phyloP scores from a whole-genome alignment of 2,797 vertebrate species.

The Cheirogaleus major region DNA sequence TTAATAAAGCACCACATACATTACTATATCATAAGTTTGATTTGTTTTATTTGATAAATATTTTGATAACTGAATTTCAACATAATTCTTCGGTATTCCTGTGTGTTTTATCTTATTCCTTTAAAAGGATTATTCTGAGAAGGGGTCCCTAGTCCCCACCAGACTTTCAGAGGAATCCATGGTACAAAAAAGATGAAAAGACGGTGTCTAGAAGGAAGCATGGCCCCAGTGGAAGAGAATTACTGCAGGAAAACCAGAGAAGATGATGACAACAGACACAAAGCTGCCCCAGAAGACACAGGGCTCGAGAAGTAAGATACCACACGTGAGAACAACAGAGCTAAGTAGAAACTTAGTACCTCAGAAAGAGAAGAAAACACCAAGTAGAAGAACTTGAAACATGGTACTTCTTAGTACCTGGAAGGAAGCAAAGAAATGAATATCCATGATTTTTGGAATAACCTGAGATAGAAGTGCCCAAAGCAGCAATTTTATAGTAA shows the following conservation, averaged over 20 bases:
- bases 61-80: background rate
- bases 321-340: background rate
- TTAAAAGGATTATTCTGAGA: background rate
- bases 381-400: background rate
- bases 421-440: background rate
- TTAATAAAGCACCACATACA: background rate
- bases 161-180: background rate
- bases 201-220: background rate
- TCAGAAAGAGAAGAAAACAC: background rate
- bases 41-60: background rate
- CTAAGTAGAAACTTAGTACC: background rate
- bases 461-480: background rate
- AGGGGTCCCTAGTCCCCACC: background rate
- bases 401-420: background rate
- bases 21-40: background rate
- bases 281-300: background rate
- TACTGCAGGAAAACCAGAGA: background rate
- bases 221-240: background rate
- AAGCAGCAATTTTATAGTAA: background rate
- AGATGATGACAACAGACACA: background rate
- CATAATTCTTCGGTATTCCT: background rate
- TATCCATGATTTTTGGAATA: background rate
- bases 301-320: background rate
- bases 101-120: background rate
- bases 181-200: background rate